Conservation (phyloP, 2,113 vertebrate genomes). For the Xiphophorus maculatus region DNA sequence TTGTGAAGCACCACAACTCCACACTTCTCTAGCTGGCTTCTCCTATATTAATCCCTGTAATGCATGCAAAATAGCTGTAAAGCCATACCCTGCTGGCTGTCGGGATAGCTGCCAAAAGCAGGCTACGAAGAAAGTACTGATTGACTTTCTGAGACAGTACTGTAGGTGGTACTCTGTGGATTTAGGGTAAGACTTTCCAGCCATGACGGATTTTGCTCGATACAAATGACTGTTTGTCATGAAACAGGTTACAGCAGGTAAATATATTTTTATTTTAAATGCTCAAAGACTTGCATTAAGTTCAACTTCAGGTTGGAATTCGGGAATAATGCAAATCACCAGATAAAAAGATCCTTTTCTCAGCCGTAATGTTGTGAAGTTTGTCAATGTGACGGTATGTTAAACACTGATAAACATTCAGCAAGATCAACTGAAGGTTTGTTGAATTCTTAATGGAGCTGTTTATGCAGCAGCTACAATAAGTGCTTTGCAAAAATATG, state of each 20-base stretch:
- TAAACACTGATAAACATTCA: background rate
- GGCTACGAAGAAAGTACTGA: background rate
- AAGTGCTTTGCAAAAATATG: constrained; percentile 18
- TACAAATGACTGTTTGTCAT: background rate
- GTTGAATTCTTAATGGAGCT: constrained; percentile 19
- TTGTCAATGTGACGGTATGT: background rate
- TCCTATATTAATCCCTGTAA: background rate
- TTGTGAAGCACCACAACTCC: background rate
- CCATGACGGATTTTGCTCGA: background rate
- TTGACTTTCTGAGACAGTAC: background rate
- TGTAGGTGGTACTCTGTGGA: background rate
- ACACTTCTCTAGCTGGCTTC: background rate
- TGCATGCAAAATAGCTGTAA: background rate
- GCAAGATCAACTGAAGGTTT: too few species aligned
- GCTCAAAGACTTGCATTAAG: background rate
- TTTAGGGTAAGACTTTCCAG: background rate
- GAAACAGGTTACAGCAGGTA: background rate
- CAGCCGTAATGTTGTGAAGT: background rate
- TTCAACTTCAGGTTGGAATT: background rate
- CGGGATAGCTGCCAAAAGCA: background rate
- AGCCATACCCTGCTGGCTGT: background rate
- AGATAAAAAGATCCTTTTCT: background rate
- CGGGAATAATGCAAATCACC: background rate
- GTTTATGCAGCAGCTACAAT: constrained; percentile 18
- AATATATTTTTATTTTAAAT: background rate